Evolutionary conservation across 1,140 invertebrate genomes (phyloP), one percentile per base, ranked within the genome.

Genomic region (Leptinotarsa defecta): DNA sequence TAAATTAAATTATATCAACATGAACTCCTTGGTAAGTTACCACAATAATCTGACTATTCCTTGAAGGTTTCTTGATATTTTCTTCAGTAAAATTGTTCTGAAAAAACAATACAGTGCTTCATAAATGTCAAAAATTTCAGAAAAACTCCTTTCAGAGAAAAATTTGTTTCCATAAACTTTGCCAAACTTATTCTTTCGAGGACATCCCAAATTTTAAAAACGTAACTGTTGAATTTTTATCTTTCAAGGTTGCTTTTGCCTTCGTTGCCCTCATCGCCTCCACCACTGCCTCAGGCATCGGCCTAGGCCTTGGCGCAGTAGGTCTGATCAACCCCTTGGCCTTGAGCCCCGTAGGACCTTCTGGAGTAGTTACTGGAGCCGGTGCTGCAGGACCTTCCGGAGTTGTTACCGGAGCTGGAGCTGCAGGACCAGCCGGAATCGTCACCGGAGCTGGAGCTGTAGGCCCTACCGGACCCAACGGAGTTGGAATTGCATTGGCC

Each of bases 301-400:
- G 52, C n/a, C 22, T 67, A 0, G 67, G 67, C 4, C n/a, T 17
- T 48, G 67, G 67, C 13, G 67, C 11, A 8, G 67, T 27, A n/a
- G 8, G 27, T 34, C 27, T 68, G 4, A 43, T 68, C 34, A 68
- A 48, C 19, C 67, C 67, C 24, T 43, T 48, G n/a, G 67, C 67
- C 17, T 43, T 68, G 15, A 68, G 67, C n/a, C 67, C 67, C 11
- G 48, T 71, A 4, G 69, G 69, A 57, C 69, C 69, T 8, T 71
- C 69, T 34, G 69, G 69, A 20, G 27, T 71, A n/a, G 69, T 71
- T 22, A 71, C 69, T 24, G 69, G 69, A 13, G 69, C 69, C 20
- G 69, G 69, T n/a, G 69, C 69, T 20, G 69, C 69, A 2, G 69
- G 69, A 22, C 69, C 69, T 52, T 71, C 69, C 13, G 69, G 69